phyloP scores from a whole-genome alignment of 2,797 vertebrate species.

The Leucoraja ocellata region DNA sequence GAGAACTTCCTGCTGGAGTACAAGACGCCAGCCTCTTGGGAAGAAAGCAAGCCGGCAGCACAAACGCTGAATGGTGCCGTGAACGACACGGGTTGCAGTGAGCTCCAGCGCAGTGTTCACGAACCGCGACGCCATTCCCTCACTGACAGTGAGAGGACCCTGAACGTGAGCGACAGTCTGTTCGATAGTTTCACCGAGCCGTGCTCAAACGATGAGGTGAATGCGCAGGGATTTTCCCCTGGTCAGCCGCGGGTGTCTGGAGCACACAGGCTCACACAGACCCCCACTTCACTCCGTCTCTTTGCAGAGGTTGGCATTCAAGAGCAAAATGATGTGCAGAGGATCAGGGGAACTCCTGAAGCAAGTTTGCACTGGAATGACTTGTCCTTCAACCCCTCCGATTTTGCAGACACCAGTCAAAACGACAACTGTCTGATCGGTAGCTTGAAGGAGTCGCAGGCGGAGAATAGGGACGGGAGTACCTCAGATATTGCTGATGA shows the following conservation, averaged over 20 bases:
- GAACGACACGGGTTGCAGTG: conserved; percentile 36
- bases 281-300: not conserved
- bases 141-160: conserved; percentile 53
- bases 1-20: conserved; percentile 74
- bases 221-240: not conserved
- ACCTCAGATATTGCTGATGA: not conserved
- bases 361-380: conserved; percentile 55
- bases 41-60: conserved; percentile 40
- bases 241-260: not conserved
- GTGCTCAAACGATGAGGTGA: conserved; percentile 46
- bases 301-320: not conserved
- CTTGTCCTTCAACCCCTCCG: conserved; percentile 69
- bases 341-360: conserved; percentile 47
- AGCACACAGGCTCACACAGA: not conserved
- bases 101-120: conserved; percentile 41
- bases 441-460: not conserved
- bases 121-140: not conserved
- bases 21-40: conserved; percentile 61
- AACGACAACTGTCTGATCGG: conserved; percentile 15
- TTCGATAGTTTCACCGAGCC: conserved; percentile 77
- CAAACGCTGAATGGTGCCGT: conserved; percentile 39
- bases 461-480: not conserved
- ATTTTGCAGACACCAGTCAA: conserved; percentile 68
- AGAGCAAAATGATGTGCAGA: conserved; percentile 19
- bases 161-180: conserved; percentile 79